Base-by-base conservation (phyloP, 2,888 invertebrate genomes). In the Oeneis ivallda region DNA sequence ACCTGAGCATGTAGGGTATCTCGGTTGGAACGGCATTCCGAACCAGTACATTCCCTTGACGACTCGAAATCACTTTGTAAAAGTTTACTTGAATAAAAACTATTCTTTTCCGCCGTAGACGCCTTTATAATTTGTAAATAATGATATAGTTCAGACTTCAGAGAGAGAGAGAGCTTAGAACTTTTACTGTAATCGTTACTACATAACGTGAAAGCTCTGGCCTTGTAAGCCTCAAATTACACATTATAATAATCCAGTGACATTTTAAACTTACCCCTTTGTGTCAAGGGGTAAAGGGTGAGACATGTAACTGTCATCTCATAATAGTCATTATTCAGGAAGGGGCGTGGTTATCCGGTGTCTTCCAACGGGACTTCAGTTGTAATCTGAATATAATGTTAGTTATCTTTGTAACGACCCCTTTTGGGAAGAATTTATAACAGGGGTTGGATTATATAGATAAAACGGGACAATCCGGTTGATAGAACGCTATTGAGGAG, bases 281-380 rank as follows among this genome's bases (percentile, higher is more conserved):
- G 54, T 53, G 70, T 77, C 80, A 80, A 78, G 49, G 60, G 64
- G 62, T 66, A 59, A 64, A 52, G 80, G 76, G 76, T 74, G 74
- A 81, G 80, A 82, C 75, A 76, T 39, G 60, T 83, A 86, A 87
- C 86, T 86, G 90, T 85, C 87, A 82, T 76, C 72, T 79, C 79
- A 61, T 61, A 61, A 61, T 61, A 61, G 61, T 77, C 68, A 76
- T 76, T 72, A 70, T 67, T 71, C 77, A 83, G 88, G 91, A 92
- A 90, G 87, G 85, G 91, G 91, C 88, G 91, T 86, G 89, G 87
- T 81, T 76, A 77, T 79, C 80, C 78, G 80, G 84, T 84, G 75
- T 78, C 83, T 84, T 80, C 84, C 83, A 86, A 87, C 85, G 81
- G 79, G 82, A 85, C 76, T 75, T 78, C 79, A 77, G 76, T 78